These are phyloP conservation scores for Phalloptychus januarius DNA, from an alignment of 2,797 vertebrate genomes.

Conservation along the genomic window DNA sequence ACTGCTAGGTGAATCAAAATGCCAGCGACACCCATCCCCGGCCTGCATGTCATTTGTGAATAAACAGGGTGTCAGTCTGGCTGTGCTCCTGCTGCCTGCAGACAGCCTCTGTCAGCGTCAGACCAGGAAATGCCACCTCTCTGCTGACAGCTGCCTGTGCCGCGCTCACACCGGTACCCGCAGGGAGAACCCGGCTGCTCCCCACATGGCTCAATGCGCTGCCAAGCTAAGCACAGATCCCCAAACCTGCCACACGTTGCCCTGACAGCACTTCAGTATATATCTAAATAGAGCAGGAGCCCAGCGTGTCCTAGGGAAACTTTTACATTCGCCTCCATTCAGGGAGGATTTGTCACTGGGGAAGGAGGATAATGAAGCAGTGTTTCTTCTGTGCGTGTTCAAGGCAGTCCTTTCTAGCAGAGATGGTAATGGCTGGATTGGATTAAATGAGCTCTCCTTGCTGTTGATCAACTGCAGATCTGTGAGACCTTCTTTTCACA, in stretches of 20 bases:
- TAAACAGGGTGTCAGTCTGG: slow-evolving; percentile 97
- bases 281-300: slow-evolving; percentile 75
- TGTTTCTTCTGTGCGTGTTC: slow-evolving; percentile 64
- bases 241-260: slow-evolving; percentile 55
- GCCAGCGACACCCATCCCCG: slow-evolving; percentile 90
- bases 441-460: slow-evolving; percentile 74
- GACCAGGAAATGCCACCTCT: slow-evolving; percentile 92
- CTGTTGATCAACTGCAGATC: slow-evolving; percentile 66
- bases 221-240: slow-evolving; percentile 63
- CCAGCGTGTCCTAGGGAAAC: slow-evolving; percentile 70
- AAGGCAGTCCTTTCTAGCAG: slow-evolving; percentile 60
- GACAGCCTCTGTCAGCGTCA: slow-evolving; percentile 96
- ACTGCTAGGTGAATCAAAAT: slow-evolving; percentile 87
- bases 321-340: slow-evolving; percentile 76
- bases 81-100: slow-evolving; percentile 88
- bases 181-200: slow-evolving; percentile 81
- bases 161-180: slow-evolving; percentile 79
- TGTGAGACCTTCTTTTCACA: slow-evolving; percentile 55
- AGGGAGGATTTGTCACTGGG: slow-evolving; percentile 78
- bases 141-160: slow-evolving; percentile 94
- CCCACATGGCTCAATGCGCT: slow-evolving; percentile 81
- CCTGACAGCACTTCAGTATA: slow-evolving; percentile 73
- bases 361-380: slow-evolving; percentile 72
- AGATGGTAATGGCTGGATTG: slow-evolving; percentile 71
- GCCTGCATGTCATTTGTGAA: slow-evolving; percentile 91